Evolutionary conservation across 2,888 invertebrate genomes (phyloP).

Genomic region (Sphinx pinastri): DNA sequence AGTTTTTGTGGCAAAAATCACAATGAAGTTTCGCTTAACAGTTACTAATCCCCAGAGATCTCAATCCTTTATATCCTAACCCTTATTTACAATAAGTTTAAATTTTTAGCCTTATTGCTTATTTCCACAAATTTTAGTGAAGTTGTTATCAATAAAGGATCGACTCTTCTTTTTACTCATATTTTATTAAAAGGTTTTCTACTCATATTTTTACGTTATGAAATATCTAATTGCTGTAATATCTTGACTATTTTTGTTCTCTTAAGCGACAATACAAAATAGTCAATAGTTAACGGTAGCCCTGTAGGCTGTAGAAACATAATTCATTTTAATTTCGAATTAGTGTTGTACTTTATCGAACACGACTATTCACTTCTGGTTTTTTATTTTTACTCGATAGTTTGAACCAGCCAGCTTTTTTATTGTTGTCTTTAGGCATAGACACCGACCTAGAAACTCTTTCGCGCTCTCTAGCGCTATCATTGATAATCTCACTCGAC

Average conservation of each 20-base stretch:
- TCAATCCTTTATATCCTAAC: no score
- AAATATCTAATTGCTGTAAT: background rate
- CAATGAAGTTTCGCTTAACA: no score
- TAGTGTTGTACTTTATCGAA: slow-evolving; percentile 24
- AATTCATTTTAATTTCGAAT: background rate
- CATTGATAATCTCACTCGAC: slow-evolving; percentile 85
- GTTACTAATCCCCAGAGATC: no score
- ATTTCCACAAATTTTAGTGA: no score
- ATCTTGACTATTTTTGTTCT: slow-evolving; percentile 1
- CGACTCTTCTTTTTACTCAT: no score
- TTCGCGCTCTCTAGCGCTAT: slow-evolving; percentile 76
- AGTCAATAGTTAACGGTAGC: slow-evolving; percentile 7
- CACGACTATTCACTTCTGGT: slow-evolving; percentile 60
- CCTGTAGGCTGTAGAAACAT: background rate
- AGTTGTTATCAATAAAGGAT: no score
- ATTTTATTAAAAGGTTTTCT: background rate
- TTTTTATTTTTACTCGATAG: slow-evolving; percentile 80
- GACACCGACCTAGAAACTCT: slow-evolving; percentile 86
- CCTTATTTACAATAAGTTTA: no score
- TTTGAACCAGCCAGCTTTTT: slow-evolving; percentile 90
- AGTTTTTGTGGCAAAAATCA: background rate
- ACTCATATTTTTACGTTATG: background rate
- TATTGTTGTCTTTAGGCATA: slow-evolving; percentile 88
- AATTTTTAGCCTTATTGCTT: no score
- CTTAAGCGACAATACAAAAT: slow-evolving; percentile 21